Base-by-base conservation (phyloP, 2,888 invertebrate genomes). In the Harpalus rubripes region DNA sequence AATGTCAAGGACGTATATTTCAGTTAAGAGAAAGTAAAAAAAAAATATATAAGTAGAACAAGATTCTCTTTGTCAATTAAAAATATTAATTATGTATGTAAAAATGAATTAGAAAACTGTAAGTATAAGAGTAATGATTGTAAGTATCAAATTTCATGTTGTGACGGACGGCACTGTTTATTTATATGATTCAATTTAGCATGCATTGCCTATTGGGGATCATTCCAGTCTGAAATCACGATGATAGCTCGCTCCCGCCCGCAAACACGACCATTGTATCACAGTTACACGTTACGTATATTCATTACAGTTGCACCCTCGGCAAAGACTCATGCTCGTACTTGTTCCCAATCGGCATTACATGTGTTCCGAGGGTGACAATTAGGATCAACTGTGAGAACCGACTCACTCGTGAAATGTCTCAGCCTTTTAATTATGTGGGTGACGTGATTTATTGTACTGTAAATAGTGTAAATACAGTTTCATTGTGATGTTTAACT, bases 361-460 rank as follows among this genome's bases (percentile, higher is more conserved):
- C 81, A 81, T 81, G 81, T 81, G 81, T 81, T 44, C 56, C 78
- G 56, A 32, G 56, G 78, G 78, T 39, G 72, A 52, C 72, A 81
- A 81, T 81, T 81, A 81, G 58, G 68, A 52, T 72, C 44, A 72
- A 81, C 81, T 81, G 81, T 81, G 81, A 81, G 81, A 81, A 81
- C 68, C 68, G 68, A 68, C 39, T 44, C 52, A 58, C 15, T 52
- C 82, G 72, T 61, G 52, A 63, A 65, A 81, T 81, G 65, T 61
- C 41, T 44, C 65, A 10, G 44, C 15, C 22, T 22, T 58, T 58
- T 78, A 61, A 79, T 79, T 59, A 61, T 32, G 32, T 79, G 39
- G 59, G 6, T 26, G 26, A 39, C 10, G 59, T 78, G 58, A 78
- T 56, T 74, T 74, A 78, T 78, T 12, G 26, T 79, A 2, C 16